Evolutionary conservation across 2,797 vertebrate genomes (phyloP).

Genomic region (Myripristis murdjan): DNA sequence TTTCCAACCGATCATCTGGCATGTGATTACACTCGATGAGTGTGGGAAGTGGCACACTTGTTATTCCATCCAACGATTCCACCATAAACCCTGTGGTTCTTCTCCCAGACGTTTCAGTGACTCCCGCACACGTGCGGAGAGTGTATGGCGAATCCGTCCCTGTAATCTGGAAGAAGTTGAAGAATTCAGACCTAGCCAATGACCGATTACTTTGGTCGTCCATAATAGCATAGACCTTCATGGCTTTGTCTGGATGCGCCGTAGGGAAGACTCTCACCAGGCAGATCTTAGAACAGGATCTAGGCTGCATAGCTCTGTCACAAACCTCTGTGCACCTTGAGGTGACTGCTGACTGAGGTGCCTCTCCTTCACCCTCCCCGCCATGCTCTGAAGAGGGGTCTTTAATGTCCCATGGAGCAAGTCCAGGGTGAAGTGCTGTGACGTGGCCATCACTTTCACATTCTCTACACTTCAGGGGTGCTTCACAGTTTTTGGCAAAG

Average conservation of each 20-base stretch:
- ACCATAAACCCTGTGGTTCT: not conserved
- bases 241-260: not conserved
- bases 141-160: not conserved
- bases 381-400: no score
- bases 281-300: not conserved
- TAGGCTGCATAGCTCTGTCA: not conserved
- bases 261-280: no score
- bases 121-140: conserved; percentile 16
- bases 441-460: no score
- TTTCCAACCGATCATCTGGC: not conserved
- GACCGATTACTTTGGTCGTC: no score
- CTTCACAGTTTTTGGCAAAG: conserved; percentile 3
- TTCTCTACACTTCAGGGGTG: not conserved
- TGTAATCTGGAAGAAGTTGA: not conserved
- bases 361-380: not conserved
- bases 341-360: not conserved
- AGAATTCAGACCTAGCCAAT: conserved; percentile 12
- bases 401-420: not conserved
- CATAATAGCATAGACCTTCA: no score
- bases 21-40: no score
- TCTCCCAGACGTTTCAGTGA: not conserved
- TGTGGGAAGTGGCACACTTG: not conserved
- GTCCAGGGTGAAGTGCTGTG: conserved; percentile 18
- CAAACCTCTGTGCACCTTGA: conserved; percentile 28
- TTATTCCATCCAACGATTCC: not conserved